phyloP scores from a whole-genome alignment of 2,797 vertebrate genomes.

The Leptatherina wallacei region DNA sequence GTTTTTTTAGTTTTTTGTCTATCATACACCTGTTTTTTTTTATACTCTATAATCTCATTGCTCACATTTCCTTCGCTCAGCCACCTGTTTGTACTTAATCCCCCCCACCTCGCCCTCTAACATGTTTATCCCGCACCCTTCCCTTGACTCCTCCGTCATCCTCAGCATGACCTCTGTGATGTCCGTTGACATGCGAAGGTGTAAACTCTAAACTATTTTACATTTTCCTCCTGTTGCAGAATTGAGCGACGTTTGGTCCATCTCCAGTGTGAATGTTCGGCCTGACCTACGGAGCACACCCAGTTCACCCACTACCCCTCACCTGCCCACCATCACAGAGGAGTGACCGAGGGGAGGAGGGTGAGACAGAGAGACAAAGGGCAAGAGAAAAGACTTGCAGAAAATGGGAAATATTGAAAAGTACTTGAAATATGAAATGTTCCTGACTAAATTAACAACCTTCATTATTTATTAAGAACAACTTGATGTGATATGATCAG shows the following conservation, averaged over 20 bases:
- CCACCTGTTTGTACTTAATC: neutral
- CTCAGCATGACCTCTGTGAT: neutral
- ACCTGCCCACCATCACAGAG: slow-evolving; percentile 82
- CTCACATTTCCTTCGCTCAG: neutral
- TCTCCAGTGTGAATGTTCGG: slow-evolving; percentile 77
- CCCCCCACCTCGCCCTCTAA: neutral
- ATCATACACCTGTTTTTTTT: neutral
- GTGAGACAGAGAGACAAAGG: neutral
- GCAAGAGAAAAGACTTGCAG: neutral
- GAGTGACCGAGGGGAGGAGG: slow-evolving; percentile 53
- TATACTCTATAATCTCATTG: too few species aligned
- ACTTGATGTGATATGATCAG: too few species aligned
- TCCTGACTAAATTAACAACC: too few species aligned
- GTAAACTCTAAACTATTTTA: slow-evolving; percentile 26
- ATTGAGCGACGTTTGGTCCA: slow-evolving; percentile 85
- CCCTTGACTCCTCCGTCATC: neutral
- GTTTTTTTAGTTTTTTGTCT: neutral
- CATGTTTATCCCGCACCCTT: neutral
- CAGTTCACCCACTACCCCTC: slow-evolving; percentile 56
- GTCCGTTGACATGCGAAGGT: neutral
- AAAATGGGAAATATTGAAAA: neutral
- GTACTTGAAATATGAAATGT: neutral
- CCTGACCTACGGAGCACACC: slow-evolving; percentile 67
- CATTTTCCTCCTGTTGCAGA: slow-evolving; percentile 68
- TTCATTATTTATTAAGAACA: too few species aligned